These are phyloP conservation scores for Onchidella celtica DNA, from an alignment of 2,888 invertebrate species.

Conservation along the genomic window DNA sequence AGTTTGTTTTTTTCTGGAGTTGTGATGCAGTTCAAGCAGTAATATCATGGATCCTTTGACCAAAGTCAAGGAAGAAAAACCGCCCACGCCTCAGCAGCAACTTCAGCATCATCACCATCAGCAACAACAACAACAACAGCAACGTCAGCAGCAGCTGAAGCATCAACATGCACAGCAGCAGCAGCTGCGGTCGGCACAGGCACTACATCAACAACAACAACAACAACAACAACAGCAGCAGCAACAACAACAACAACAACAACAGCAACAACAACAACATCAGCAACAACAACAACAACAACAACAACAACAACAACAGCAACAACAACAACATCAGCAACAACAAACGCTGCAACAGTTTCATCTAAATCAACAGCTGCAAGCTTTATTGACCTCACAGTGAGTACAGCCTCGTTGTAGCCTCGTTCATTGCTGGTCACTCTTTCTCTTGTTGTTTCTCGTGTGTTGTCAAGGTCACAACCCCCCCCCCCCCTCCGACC, in stretches of 20 bases:
- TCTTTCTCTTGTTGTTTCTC: background rate
- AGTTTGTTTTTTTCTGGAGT: background rate
- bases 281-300: constrained; percentile 17
- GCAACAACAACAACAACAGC: too few species aligned
- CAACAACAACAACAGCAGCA: constrained; percentile 79
- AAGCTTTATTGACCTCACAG: background rate
- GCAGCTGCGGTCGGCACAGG: constrained; percentile 84
- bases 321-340: too few species aligned
- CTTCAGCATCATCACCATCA: too few species aligned
- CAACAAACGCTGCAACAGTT: too few species aligned
- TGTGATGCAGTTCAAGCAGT: background rate
- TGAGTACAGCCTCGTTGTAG: background rate
- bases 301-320: background rate
- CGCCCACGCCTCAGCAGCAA: constrained; percentile 19
- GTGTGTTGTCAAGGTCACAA: too few species aligned
- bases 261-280: background rate
- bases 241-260: constrained; percentile 31
- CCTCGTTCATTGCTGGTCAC: too few species aligned
- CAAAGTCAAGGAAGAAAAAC: constrained; percentile 27
- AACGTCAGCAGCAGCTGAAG: constrained; percentile 81
- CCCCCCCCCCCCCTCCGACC: background rate
- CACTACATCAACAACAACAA: constrained; percentile 83
- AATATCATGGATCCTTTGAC: constrained; percentile 8
- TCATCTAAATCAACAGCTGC: background rate
- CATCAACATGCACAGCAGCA: constrained; percentile 84